Evolutionary conservation across 2,888 invertebrate genomes (phyloP), one percentile per base, ranked within the genome.

Genomic region (Hirtodrosophila trivittata): DNA sequence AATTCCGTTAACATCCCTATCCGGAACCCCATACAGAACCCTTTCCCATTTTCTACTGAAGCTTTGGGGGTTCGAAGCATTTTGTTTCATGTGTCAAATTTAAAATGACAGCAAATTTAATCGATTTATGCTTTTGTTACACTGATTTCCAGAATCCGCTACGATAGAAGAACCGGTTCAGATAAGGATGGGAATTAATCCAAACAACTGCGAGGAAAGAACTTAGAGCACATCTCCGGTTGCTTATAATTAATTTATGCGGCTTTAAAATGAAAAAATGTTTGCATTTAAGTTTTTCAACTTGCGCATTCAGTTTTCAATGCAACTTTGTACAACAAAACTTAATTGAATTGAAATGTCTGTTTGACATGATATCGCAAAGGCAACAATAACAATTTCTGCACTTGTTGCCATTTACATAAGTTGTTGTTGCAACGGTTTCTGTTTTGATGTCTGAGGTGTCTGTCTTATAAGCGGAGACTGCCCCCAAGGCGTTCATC

Each of bases 101-200:
- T 82, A 78, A 86, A 85, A 85, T 87, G 88, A 88, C 89, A 89
- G 88, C 74, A 75, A 78, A 76, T 87, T 86, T 88, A 87, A 88
- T 89, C 88, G 87, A 88, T 88, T 85, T 86, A 88, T 84, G 69
- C 65, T 60, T 62, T 74, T 77, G 76, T 82, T 77, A 57, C 55
- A 37, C 60, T 52, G 52, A 56, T 68, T 64, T 68, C 47, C 66
- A 69, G 57, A 65, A 42, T 35, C 41, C 33, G 21, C 25, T 21
- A n/a, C n/a, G n/a, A n/a, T n/a, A n/a, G n/a, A 21, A 21, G 18
- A 21, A 21, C 18, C 18, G 3, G 5, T 21, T 21, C 18, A 21
- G 18, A 3, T 21, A 2, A 5, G 18, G 2, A 3, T 21, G 18
- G 18, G 18, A 5, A 3, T 21, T n/a, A n/a, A n/a, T 21, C 18